Conservation (phyloP, 2,888 invertebrate genomes). For the Anticlea derivata region DNA sequence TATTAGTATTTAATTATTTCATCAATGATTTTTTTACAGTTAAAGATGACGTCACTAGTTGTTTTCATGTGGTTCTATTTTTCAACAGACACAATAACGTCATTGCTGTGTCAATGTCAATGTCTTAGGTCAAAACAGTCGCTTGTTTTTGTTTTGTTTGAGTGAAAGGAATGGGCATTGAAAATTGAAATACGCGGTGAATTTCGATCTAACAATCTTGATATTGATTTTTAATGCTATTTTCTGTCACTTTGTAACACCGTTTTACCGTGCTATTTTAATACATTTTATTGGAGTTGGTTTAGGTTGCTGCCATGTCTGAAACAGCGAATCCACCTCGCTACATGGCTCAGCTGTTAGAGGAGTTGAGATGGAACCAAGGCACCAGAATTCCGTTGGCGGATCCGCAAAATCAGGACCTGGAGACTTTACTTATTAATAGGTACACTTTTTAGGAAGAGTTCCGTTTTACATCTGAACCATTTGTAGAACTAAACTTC, state of each 20-base stretch:
- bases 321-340: slow-evolving; percentile 55
- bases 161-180: slow-evolving; percentile 45
- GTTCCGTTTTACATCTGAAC: too few relatives aligned
- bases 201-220: slow-evolving; percentile 45
- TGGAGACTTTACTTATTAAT: slow-evolving; percentile 64
- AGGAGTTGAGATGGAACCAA: slow-evolving; percentile 89
- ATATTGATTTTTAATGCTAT: slow-evolving; percentile 1
- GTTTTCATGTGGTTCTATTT: too few relatives aligned
- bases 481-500: neutral
- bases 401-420: slow-evolving; percentile 86
- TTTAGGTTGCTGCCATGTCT: slow-evolving; percentile 46
- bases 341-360: slow-evolving; percentile 86
- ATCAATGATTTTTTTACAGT: too few relatives aligned
- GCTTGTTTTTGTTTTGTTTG: slow-evolving; percentile 48
- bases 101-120: slow-evolving; percentile 12
- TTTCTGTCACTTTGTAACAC: slow-evolving; percentile 1
- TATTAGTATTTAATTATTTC: too few relatives aligned
- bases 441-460: slow-evolving; percentile 48
- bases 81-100: neutral
- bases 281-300: neutral
- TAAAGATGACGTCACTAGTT: too few relatives aligned
- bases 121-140: slow-evolving; percentile 19
- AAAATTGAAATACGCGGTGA: too few relatives aligned
- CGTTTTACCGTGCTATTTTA: slow-evolving; percentile 4
- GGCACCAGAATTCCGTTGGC: slow-evolving; percentile 92